A percentile compares a stretch with the other conserved stretches of the same genome.
These are phyloP conservation scores for Paramuricea clavata DNA, from an alignment of 92 coral and sea anemone genomes.

Conservation along the genomic window DNA sequence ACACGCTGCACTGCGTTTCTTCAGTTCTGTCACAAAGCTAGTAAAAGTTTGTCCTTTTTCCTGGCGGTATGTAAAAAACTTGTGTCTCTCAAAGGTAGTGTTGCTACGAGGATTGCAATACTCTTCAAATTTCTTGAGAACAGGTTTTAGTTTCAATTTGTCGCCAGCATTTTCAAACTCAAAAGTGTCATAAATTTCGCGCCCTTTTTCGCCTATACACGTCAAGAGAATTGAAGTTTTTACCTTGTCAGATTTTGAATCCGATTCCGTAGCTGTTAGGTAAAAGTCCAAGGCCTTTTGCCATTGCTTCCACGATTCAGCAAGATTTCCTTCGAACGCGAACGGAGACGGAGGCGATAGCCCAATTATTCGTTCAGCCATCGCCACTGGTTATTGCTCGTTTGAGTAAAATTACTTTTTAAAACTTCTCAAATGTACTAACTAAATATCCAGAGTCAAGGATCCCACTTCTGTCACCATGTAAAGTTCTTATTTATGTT, in stretches of 20 bases:
- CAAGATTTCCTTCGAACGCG: slow-evolving; percentile 43
- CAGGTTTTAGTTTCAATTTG: slow-evolving; percentile 45
- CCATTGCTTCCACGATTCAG: slow-evolving; percentile 60
- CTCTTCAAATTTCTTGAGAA: slow-evolving; percentile 54
- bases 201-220: slow-evolving; percentile 58
- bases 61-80: slow-evolving; percentile 60
- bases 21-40: slow-evolving; percentile 61
- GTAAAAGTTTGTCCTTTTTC: slow-evolving; percentile 51
- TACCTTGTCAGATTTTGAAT: slow-evolving; percentile 46
- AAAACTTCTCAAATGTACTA: too few relatives aligned
- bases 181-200: slow-evolving; percentile 63
- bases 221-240: slow-evolving; percentile 57
- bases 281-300: slow-evolving; percentile 59
- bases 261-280: slow-evolving; percentile 39
- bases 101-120: slow-evolving; percentile 72
- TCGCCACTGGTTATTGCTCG: neutral
- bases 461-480: too few relatives aligned
- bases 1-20: slow-evolving; percentile 51
- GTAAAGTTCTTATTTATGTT: too few relatives aligned
- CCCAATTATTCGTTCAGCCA: neutral
- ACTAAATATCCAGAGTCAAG: too few relatives aligned
- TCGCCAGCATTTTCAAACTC: slow-evolving; percentile 44
- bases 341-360: slow-evolving; percentile 26
- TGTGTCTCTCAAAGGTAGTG: slow-evolving; percentile 52
- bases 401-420: neutral